phyloP scores from a whole-genome alignment of 2,888 invertebrate species.

The Trilocha varians region DNA sequence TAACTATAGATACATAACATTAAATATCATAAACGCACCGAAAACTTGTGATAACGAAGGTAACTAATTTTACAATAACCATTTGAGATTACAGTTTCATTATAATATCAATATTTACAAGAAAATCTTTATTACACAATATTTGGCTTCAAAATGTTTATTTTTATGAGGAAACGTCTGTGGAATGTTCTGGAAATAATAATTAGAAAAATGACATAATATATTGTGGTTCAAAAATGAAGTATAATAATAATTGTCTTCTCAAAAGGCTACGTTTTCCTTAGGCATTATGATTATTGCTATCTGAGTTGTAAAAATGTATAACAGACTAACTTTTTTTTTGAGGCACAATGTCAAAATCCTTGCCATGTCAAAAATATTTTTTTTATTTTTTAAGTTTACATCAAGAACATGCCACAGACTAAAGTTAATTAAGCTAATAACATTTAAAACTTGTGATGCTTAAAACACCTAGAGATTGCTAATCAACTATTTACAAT shows the following conservation, averaged over 20 bases:
- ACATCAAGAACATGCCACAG: slow-evolving; percentile 21
- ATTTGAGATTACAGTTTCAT: slow-evolving; percentile 49
- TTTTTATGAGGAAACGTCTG: slow-evolving; percentile 24
- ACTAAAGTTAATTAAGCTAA: slow-evolving; percentile 19
- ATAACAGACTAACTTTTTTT: too few relatives aligned
- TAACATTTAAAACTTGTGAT: slow-evolving; percentile 38
- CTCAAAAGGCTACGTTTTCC: too few relatives aligned
- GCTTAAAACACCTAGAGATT: slow-evolving; percentile 16
- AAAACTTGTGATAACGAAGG: slow-evolving; percentile 53
- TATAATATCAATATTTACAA: slow-evolving; percentile 39
- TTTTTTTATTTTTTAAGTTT: slow-evolving; percentile 2
- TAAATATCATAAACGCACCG: slow-evolving; percentile 34
- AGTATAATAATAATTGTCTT: too few relatives aligned
- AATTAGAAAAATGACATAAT: not conserved
- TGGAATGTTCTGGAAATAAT: slow-evolving; percentile 11
- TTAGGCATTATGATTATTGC: too few relatives aligned
- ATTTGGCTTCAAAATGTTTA: slow-evolving; percentile 58
- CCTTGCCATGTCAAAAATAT: slow-evolving; percentile 10
- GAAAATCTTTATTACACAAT: slow-evolving; percentile 49
- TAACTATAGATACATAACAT: not conserved
- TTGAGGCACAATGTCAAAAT: too few relatives aligned
- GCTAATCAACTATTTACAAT: slow-evolving; percentile 48
- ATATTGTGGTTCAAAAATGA: slow-evolving; percentile 4
- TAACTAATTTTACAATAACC: slow-evolving; percentile 49
- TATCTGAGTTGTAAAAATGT: too few relatives aligned